Conservation (phyloP, 2,797 vertebrate genomes). For the Ataeniobius toweri region DNA sequence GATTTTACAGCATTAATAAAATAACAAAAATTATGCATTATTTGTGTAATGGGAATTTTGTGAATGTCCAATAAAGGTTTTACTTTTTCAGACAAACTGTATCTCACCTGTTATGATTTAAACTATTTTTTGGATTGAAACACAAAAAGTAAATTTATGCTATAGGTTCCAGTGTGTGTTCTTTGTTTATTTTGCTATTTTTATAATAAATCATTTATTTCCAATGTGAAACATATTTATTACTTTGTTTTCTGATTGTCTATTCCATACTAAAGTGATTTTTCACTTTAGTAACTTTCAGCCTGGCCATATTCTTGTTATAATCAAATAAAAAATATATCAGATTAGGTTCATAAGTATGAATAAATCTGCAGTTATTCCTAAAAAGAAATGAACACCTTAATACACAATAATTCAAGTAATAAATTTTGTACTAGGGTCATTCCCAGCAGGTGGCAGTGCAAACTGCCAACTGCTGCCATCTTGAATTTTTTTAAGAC, state of each 20-base stretch:
- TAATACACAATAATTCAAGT: neutral
- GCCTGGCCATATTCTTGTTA: neutral
- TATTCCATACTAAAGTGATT: neutral
- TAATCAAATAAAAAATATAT: neutral
- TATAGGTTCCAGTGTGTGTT: neutral
- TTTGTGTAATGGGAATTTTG: neutral
- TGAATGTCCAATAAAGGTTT: neutral
- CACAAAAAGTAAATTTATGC: neutral
- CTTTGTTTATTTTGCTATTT: neutral
- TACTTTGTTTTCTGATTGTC: neutral
- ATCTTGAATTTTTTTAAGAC: neutral
- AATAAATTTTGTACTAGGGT: neutral
- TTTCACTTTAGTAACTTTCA: neutral
- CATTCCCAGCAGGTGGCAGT: neutral
- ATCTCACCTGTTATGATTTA: neutral
- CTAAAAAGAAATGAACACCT: neutral
- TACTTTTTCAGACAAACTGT: neutral
- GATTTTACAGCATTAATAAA: neutral
- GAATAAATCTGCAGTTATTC: neutral
- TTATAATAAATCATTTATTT: no score
- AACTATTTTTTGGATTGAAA: neutral
- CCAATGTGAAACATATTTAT: no score
- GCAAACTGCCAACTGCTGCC: neutral
- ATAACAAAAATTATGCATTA: neutral
- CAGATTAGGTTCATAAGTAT: neutral